Percentiles rank a stretch among this genome's conserved stretches.
These are phyloP conservation scores for Anarhynchus alexandrinus DNA, from an alignment of 2,113 vertebrate genomes.

Conservation along the genomic window DNA sequence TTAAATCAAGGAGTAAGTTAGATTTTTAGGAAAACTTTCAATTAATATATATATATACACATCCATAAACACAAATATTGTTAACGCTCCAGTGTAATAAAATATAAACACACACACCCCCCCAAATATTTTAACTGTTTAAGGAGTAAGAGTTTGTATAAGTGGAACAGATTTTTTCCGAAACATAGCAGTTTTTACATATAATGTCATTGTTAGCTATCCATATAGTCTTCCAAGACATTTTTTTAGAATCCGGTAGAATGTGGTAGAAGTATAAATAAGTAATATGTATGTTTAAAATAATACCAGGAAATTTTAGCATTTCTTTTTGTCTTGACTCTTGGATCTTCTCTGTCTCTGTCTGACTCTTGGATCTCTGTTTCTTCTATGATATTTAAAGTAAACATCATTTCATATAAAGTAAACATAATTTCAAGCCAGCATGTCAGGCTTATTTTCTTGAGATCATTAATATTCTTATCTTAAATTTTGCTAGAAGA, in stretches of 20 bases:
- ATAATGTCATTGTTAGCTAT: neutral
- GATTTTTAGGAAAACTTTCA: neutral
- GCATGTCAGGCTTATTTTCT: neutral
- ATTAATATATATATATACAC: neutral
- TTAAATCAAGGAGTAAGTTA: neutral
- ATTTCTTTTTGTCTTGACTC: neutral
- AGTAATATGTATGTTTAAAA: neutral
- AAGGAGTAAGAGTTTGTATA: neutral
- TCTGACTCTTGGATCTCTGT: neutral
- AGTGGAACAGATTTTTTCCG: neutral
- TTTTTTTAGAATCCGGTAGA: neutral
- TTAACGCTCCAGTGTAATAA: neutral
- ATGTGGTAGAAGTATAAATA: neutral
- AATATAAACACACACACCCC: neutral
- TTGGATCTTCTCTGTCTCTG: too few relatives aligned
- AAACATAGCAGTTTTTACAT: neutral
- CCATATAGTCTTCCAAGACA: neutral
- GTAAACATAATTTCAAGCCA: neutral
- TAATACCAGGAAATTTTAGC: neutral
- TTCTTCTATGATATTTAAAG: neutral
- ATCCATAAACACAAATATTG: neutral
- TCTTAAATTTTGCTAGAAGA: neutral
- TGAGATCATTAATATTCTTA: neutral
- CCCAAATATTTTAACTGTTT: neutral
- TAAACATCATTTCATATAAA: neutral